Evolutionary conservation across 2,797 vertebrate species (phyloP).

Genomic region (Leucoraja ocellata): DNA sequence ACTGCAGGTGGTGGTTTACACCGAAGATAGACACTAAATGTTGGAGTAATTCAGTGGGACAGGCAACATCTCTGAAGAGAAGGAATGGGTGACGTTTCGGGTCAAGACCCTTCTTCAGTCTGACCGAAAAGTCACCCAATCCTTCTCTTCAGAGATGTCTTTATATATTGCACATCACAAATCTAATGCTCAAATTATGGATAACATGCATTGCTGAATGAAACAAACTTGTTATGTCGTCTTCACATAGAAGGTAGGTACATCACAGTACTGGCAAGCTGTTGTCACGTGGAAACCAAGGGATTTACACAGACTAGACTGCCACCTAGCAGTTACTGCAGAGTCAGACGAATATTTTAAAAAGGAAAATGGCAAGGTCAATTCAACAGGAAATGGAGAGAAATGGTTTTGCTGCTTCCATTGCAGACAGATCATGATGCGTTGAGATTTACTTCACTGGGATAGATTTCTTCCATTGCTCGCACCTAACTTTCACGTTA

Average conservation of each 20-base stretch:
- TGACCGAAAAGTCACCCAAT: too few relatives aligned
- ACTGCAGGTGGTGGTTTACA: too few relatives aligned
- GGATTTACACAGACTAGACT: neutral
- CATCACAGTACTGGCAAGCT: neutral
- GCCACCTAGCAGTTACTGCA: neutral
- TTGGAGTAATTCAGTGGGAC: too few relatives aligned
- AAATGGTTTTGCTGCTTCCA: neutral
- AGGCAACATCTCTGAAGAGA: too few relatives aligned
- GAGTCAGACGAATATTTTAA: neutral
- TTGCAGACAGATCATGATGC: neutral
- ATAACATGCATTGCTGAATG: neutral
- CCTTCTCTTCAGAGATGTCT: neutral
- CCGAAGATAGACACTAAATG: too few relatives aligned
- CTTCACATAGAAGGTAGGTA: neutral
- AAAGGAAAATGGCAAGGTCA: neutral
- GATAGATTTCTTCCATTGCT: neutral
- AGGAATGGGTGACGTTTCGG: too few relatives aligned
- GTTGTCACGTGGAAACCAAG: neutral
- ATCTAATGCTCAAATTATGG: neutral
- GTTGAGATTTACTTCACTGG: neutral
- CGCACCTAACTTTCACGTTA: neutral
- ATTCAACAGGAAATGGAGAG: neutral
- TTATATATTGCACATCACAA: neutral
- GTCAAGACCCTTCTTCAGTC: too few relatives aligned
- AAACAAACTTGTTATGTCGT: neutral